Evolutionary conservation across 2,113 vertebrate species (phyloP).

Genomic region (Gallinago undulata): DNA sequence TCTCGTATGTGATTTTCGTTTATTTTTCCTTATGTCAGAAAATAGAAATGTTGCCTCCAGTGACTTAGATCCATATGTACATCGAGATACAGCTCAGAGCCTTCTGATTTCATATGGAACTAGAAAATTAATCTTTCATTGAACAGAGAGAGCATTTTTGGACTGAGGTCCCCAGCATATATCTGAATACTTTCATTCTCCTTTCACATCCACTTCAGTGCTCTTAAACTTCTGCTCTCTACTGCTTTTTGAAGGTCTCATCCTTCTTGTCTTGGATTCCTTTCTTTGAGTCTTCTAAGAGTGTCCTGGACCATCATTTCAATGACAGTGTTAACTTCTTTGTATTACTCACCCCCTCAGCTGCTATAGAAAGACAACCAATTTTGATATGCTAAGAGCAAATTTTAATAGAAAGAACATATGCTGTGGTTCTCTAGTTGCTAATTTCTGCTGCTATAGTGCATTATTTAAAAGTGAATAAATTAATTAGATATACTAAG

Average conservation of each 20-base stretch:
- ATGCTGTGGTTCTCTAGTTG: background rate
- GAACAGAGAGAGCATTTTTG: background rate
- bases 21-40: background rate
- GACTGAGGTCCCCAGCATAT: background rate
- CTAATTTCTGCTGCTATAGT: background rate
- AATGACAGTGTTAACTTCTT: background rate
- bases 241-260: background rate
- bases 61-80: background rate
- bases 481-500: slow-evolving; percentile 8
- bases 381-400: background rate
- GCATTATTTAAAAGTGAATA: slow-evolving; percentile 24
- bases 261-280: background rate
- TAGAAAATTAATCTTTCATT: background rate
- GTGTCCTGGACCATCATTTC: background rate
- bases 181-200: background rate
- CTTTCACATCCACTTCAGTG: background rate
- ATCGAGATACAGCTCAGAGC: background rate
- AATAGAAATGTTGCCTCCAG: background rate
- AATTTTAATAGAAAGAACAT: slow-evolving; percentile 4
- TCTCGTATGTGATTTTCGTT: background rate
- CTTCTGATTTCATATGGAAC: background rate
- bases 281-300: background rate
- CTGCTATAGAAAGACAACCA: background rate
- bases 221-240: background rate
- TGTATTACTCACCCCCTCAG: background rate